A percentile compares a stretch with the other conserved stretches of the same genome.
phyloP scores from a whole-genome alignment of 2,797 vertebrate genomes.

The Mormyrops attenuatus region DNA sequence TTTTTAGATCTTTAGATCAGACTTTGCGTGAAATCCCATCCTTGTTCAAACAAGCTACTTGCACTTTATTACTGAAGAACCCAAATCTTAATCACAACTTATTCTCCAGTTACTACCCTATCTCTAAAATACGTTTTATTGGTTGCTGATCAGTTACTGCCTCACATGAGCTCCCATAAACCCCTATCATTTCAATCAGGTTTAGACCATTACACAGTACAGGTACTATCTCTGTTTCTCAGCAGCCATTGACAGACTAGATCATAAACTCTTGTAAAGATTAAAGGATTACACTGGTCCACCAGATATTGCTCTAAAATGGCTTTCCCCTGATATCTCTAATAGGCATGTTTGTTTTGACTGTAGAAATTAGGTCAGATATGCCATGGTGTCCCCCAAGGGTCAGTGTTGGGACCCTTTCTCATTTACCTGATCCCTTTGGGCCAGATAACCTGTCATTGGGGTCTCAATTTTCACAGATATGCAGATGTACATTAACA shows the following conservation, averaged over 20 bases:
- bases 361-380: not conserved
- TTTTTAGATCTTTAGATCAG: not conserved
- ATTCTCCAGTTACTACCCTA: not conserved
- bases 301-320: not conserved
- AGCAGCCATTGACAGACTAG: not conserved
- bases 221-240: not conserved
- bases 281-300: not conserved
- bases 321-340: not conserved
- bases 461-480: not conserved
- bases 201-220: not conserved
- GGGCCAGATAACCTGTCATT: not conserved
- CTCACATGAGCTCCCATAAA: not conserved
- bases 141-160: not conserved
- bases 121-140: not conserved
- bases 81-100: not conserved
- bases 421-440: not conserved
- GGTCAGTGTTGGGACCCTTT: not conserved
- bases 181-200: not conserved
- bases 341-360: not conserved
- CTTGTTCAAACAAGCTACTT: not conserved
- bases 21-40: not conserved
- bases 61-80: not conserved
- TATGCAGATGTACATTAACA: not conserved
- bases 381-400: not conserved
- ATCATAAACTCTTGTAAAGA: not conserved